Base-by-base conservation (phyloP, 1,140 invertebrate species). In the Lepidurus arcticus region DNA sequence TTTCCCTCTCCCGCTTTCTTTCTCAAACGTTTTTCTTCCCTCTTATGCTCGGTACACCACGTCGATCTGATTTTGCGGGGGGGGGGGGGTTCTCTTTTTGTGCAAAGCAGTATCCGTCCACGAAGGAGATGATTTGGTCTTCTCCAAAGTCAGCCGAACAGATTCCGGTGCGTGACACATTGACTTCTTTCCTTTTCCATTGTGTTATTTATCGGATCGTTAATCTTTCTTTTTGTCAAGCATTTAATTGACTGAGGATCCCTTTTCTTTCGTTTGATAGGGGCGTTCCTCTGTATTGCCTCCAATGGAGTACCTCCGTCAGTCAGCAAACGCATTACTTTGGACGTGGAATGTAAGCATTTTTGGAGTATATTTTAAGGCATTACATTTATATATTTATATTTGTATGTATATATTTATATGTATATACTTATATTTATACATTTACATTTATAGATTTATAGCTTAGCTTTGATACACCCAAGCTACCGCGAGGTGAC, bases 271-370 rank as follows among this genome's bases (percentile, higher is more conserved):
- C 34, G 34, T 34, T 34, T 90, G 81, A 91, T 90, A 89, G 89
- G 89, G 65, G 87, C 90, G 11, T 91, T 90, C 81, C 84, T 91
- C 5, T 91, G 90, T 82, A 93, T 96, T 75, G 92, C 92, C 73
- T 92, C 90, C 53, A 93, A 94, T 82, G 92, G 92, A 34, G 92
- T 95, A 10, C 93, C 93, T n/a, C 93, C 93, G 13, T 94, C 92
- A 4, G 93, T 94, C 81, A 94, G 92, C 84, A 95, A 94, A 87
- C 88, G 92, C 82, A 93, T 94, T 84, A 93, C 91, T 81, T 89
- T 94, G 16, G 92, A 93, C 84, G 92, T 94, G 79, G 93, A 94
- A 88, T 94, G 93, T 94, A 86, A 93, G 92, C 92, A 86, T 8
- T 73, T 78, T 34, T 3, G 34, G 34, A 34, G 4, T 34, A n/a